Evolutionary conservation across 2,113 vertebrate genomes (phyloP).

Genomic region (Psettodes erumei): DNA sequence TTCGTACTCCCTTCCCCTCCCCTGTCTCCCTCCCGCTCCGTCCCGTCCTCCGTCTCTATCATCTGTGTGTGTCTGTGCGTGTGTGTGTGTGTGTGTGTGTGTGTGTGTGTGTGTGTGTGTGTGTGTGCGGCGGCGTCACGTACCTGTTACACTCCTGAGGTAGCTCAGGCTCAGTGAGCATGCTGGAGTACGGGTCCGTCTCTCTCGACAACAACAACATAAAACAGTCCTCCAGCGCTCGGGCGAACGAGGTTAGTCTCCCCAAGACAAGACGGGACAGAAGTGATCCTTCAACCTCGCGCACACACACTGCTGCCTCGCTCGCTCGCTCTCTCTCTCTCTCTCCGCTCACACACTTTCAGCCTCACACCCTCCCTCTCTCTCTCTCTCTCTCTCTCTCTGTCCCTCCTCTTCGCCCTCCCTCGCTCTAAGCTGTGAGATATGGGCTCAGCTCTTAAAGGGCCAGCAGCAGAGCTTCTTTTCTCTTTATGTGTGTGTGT

Average conservation of each 20-base stretch:
- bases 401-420: constrained; percentile 82
- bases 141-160: constrained; percentile 99
- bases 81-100: constrained; percentile 16
- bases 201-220: constrained; percentile 87
- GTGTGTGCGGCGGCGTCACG: constrained; percentile 73
- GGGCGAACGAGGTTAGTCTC: constrained; percentile 80
- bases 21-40: constrained; percentile 30
- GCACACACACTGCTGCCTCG: constrained; percentile 87
- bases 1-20: constrained; percentile 19
- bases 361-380: constrained; percentile 70
- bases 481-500: constrained; percentile 1
- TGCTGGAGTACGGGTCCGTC: constrained; percentile 91
- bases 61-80: constrained; percentile 30
- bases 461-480: constrained; percentile 82
- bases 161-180: constrained; percentile 98
- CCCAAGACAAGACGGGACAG: constrained; percentile 85
- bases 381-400: constrained; percentile 74
- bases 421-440: constrained; percentile 83
- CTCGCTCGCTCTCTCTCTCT: constrained; percentile 79
- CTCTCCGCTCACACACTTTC: constrained; percentile 78
- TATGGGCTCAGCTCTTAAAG: constrained; percentile 95
- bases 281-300: constrained; percentile 94
- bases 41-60: constrained; percentile 47
- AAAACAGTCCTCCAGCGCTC: constrained; percentile 88
- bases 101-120: constrained; percentile 19